Evolutionary conservation across 2,797 vertebrate genomes (phyloP), one percentile per base, ranked within the genome.

Genomic region (Lagodon rhomboides): DNA sequence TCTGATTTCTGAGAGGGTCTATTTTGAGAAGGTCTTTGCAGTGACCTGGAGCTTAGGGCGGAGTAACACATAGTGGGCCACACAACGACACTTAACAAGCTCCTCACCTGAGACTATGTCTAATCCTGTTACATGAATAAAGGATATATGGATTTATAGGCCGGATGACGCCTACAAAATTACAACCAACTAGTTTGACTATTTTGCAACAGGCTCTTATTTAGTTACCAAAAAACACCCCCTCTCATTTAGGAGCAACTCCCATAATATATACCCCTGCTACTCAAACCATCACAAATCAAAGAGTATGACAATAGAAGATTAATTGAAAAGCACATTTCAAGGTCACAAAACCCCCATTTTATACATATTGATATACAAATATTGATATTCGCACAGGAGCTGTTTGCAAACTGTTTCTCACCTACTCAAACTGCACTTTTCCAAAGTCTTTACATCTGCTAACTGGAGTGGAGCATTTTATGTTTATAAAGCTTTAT

Each of bases 41-140:
- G 54, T 0, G 47, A 34, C 30, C 34, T 54, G n/a, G 20, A 70
- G 30, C 44, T 81, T 47, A 27, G 25, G 15, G 23, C 0, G 17
- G 27, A 64, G n/a, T 22, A 66, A 70, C 34, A 72, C n/a, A 38
- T 38, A 2, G 38, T 38, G 38, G 38, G 38, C 38, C n/a, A 83
- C 38, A 27, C 17, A 58, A 56, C 62, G 60, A 23, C 38, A 20
- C 20, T 20, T 51, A 41, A 65, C 20, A 63, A 61, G 38, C 53
- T 30, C 23, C 22, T 47, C 12, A 53, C 20, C 18, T 44, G 41
- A 66, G 27, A 20, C 30, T 55, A 6, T n/a, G 12, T 7, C 38
- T 76, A 62, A 75, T 77, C 53, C 46, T n/a, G 38, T 66, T 51
- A 38, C 34, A 74, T 4, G 18, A 30, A 12, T 62, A 30, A 49